A percentile compares a stretch with the other conserved stretches of the same genome.
phyloP scores from a whole-genome alignment of 2,113 vertebrate species.

The Hyperopisus bebe region DNA sequence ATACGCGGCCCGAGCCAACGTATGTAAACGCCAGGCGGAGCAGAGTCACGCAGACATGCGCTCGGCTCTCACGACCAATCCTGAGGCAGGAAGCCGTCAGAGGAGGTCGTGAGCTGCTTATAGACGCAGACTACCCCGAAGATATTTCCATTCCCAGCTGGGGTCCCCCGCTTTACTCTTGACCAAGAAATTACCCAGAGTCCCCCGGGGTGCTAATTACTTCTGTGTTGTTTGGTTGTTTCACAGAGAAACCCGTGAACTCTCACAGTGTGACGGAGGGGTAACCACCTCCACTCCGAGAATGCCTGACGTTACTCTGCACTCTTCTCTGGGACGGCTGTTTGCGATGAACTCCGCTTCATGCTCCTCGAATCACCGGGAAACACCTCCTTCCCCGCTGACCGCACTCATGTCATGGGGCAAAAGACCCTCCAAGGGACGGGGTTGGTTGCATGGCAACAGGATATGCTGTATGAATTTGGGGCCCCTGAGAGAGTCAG shows the following conservation, averaged over 20 bases:
- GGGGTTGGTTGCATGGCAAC: not conserved
- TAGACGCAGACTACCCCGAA: not conserved
- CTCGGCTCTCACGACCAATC: not conserved
- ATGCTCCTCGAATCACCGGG: not conserved
- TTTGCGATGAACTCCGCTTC: not conserved
- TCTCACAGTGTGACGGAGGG: not conserved
- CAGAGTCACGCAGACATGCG: not conserved
- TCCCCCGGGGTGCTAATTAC: not conserved
- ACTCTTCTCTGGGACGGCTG: not conserved
- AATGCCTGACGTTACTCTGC: not conserved
- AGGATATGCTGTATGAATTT: not conserved
- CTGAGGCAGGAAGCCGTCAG: not conserved
- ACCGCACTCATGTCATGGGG: not conserved
- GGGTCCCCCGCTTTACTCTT: not conserved
- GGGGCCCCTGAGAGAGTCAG: not conserved
- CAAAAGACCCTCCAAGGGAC: not conserved
- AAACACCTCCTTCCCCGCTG: not conserved
- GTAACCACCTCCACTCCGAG: not conserved
- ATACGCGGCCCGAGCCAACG: not conserved
- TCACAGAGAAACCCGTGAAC: not conserved
- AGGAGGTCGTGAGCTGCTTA: not conserved
- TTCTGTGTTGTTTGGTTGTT: not conserved
- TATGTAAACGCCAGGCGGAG: not conserved
- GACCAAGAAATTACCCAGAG: not conserved
- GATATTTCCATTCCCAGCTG: not conserved